Base-by-base conservation (phyloP, 1,140 invertebrate species). In the Ceratosolen solmsi region DNA sequence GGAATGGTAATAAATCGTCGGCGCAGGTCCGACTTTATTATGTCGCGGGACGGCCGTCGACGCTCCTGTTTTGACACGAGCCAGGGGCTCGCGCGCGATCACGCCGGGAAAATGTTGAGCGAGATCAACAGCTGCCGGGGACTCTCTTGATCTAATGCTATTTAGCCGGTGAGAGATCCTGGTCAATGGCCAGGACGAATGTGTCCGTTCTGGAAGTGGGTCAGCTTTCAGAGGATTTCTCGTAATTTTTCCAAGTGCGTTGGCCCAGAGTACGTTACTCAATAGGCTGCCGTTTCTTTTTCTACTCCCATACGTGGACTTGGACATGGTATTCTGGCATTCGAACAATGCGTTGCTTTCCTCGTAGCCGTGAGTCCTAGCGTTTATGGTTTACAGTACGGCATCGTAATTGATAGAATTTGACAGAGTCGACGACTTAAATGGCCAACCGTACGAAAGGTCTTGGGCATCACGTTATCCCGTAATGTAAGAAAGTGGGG, bases 51-150 rank as follows among this genome's bases (percentile, higher is more conserved):
- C 4, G 38, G 41, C 5, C 74, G 30, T 38, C 30, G 1, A 38
- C 30, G 30, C n/a, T 79, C 33, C 33, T 71, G 65, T 79, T 79
- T 70, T 79, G 77, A 79, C 77, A 79, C 22, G 65, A 17, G 30
- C 8, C 20, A 38, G 30, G 60, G 17, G 36, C 25, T 65, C 30
- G 38, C 0, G 5, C 41, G 60, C 63, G 38, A 36, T 30, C 2
- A 15, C 25, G 3, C 2, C 9, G 7, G 63, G 8, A 65, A 20
- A 65, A 27, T 36, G 13, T 65, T 65, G 3, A 36, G 30, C 30
- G 11, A 11, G 27, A 20, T 17, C 33, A 4, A 38, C 36, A n/a
- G 33, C 33, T 38, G 63, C 33, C 36, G 22, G 4, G 33, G 20
- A 17, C n/a, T 7, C 60, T 65, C 30, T 65, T 17, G 72, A 74